Percentiles rank a stretch among this genome's conserved stretches.
Conservation (phyloP, 2,113 vertebrate species). For the Atlantisia rogersi region DNA sequence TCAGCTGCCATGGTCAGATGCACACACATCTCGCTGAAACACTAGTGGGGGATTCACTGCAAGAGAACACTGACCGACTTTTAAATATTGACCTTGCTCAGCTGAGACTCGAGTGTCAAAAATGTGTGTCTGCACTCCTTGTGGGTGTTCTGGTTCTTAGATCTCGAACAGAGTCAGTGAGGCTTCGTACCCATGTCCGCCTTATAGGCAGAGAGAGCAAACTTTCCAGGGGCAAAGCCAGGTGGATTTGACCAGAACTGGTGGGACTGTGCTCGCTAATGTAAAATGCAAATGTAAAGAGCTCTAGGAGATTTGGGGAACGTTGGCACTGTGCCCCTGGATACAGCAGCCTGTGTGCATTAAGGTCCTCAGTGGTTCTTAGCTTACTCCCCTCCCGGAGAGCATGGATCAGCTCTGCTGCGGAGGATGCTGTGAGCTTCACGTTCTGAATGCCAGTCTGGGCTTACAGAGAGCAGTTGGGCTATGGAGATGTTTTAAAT, state of each 20-base stretch:
- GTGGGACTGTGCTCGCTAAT: neutral
- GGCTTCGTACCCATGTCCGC: neutral
- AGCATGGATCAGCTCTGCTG: neutral
- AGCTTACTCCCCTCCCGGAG: neutral
- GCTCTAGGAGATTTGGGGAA: neutral
- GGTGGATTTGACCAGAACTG: neutral
- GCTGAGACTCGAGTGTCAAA: neutral
- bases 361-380: rapidly evolving
- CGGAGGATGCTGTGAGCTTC: neutral
- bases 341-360: neutral
- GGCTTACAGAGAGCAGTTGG: neutral
- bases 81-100: neutral
- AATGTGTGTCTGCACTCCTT: neutral
- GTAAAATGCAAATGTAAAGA: neutral
- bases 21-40: neutral
- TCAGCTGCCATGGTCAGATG: neutral
- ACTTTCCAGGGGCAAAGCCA: neutral
- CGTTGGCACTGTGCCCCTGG: neutral
- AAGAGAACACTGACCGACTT: neutral
- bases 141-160: neutral
- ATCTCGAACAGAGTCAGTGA: neutral
- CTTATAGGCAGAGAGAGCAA: neutral
- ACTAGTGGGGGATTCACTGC: neutral
- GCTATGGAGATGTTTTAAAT: neutral
- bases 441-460: neutral